phyloP scores from a whole-genome alignment of 2,888 invertebrate species.

The Leptinotarsa peninsularis region DNA sequence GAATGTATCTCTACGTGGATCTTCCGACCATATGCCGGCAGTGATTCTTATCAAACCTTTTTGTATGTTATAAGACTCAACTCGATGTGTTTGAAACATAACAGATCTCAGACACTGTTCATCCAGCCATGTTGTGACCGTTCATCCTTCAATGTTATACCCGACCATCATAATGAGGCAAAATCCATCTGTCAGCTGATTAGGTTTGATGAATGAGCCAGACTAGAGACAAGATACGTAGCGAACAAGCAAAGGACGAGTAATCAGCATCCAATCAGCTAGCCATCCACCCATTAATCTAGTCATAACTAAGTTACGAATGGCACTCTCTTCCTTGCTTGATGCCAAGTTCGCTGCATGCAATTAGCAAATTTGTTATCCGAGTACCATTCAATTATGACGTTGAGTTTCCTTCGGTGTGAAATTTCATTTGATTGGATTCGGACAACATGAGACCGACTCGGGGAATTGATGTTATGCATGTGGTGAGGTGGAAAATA shows the following conservation, averaged over 20 bases:
- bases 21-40: too few relatives aligned
- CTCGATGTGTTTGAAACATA: too few relatives aligned
- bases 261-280: constrained; percentile 33
- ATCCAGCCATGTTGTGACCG: neutral
- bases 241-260: constrained; percentile 28
- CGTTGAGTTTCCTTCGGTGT: neutral
- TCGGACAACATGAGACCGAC: constrained; percentile 2
- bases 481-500: neutral
- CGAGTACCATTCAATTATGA: constrained; percentile 34
- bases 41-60: too few relatives aligned
- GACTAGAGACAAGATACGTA: constrained; percentile 11
- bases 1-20: too few relatives aligned
- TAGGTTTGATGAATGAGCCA: constrained; percentile 30
- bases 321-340: constrained; percentile 36
- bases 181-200: constrained; percentile 12
- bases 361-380: constrained; percentile 40
- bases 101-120: neutral
- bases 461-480: neutral
- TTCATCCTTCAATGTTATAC: neutral
- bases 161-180: constrained; percentile 6
- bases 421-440: constrained; percentile 5
- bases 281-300: constrained; percentile 27
- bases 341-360: constrained; percentile 30
- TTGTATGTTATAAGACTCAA: too few relatives aligned
- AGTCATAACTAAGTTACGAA: constrained; percentile 35